Conservation (phyloP, 64 coral and sea anemone species). For the Pachyseris speciosa region DNA sequence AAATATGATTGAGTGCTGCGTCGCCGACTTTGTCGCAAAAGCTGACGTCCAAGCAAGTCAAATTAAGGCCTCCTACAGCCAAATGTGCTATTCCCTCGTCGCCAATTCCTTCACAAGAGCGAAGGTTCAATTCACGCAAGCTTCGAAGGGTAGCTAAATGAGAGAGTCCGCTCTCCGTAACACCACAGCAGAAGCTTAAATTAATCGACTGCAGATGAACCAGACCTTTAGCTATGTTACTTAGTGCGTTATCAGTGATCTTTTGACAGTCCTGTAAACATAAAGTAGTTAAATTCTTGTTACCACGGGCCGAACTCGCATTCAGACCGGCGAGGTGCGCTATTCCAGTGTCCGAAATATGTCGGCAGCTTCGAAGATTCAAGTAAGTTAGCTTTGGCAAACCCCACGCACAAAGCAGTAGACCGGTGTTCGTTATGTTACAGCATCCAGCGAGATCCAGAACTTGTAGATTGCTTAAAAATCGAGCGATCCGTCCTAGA, state of each 20-base stretch:
- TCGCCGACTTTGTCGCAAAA: slow-evolving; percentile 99
- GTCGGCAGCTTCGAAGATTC: slow-evolving; percentile 96
- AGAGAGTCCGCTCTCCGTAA: slow-evolving; percentile 85
- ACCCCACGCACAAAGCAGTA: slow-evolving; percentile 90
- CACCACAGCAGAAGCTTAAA: slow-evolving; percentile 96
- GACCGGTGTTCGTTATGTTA: slow-evolving; percentile 98
- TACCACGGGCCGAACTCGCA: slow-evolving; percentile 75
- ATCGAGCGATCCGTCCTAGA: slow-evolving; percentile 88
- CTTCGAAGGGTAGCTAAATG: slow-evolving; percentile 91
- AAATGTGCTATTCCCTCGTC: slow-evolving; percentile 98
- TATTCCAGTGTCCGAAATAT: slow-evolving; percentile 97
- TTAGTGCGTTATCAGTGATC: slow-evolving; percentile 99
- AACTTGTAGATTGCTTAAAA: slow-evolving; percentile 89
- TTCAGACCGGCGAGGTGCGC: slow-evolving; percentile 94
- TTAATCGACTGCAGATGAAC: slow-evolving; percentile 90
- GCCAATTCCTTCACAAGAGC: slow-evolving; percentile 97
- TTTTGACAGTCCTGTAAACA: slow-evolving; percentile 99
- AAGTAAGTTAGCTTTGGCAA: slow-evolving; percentile 89
- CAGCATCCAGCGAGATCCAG: slow-evolving; percentile 99
- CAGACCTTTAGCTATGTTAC: slow-evolving; percentile 95
- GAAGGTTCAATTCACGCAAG: slow-evolving; percentile 95
- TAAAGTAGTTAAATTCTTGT: slow-evolving; percentile 97
- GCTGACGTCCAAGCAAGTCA: slow-evolving; percentile 92
- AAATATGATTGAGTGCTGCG: slow-evolving; percentile 95
- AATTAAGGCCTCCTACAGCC: slow-evolving; percentile 92